Base-by-base conservation (phyloP, 2,113 vertebrate genomes). In the Epinephelus fuscoguttatus region DNA sequence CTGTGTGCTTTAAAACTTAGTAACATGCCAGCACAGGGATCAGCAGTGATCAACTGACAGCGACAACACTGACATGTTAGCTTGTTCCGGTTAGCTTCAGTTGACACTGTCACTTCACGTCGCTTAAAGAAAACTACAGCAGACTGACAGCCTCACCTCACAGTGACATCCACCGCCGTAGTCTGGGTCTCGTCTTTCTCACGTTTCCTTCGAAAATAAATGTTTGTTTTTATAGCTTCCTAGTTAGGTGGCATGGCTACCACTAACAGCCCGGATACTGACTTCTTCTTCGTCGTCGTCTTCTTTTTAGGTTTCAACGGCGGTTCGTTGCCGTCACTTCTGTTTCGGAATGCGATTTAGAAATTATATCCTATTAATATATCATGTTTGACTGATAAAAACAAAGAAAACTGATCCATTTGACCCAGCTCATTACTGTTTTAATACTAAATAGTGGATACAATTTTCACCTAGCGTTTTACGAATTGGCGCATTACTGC, bases 51-150 rank as follows among this genome's bases (percentile, higher is more conserved):
- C 2, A 21, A 4, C 67, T 49, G 25, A 23, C 15, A 75, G 47
- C 72, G 56, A 23, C 11, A 6, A 37, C 9, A 72, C 19, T 82
- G 42, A 75, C 70, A 50, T 63, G 61, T 76, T 88, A 90, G 88
- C 88, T 75, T 45, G 14, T 53, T n/a, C 47, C 6, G 30, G 76
- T 37, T 64, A 72, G 80, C 75, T 3, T n/a, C 2, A 30, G 3
- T 13, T 23, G 42, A 57, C 9, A 33, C 27, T 10, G 47, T 49
- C 17, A 10, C 2, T 62, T 40, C 11, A 30, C 25, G 21, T 47
- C 13, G 11, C 12, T 33, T 60, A 25, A 49, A 56, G 8, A 9
- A 52, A 78, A 27, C 7, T 7, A 8, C 3, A 12, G 1, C 19
- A 6, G 21, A 11, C 3, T 15, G 6, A 55, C 49, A 30, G 2